A percentile compares a stretch with the other conserved stretches of the same genome.
phyloP scores from a whole-genome alignment of 2,797 vertebrate species.

The Euphonia xanthogaster region DNA sequence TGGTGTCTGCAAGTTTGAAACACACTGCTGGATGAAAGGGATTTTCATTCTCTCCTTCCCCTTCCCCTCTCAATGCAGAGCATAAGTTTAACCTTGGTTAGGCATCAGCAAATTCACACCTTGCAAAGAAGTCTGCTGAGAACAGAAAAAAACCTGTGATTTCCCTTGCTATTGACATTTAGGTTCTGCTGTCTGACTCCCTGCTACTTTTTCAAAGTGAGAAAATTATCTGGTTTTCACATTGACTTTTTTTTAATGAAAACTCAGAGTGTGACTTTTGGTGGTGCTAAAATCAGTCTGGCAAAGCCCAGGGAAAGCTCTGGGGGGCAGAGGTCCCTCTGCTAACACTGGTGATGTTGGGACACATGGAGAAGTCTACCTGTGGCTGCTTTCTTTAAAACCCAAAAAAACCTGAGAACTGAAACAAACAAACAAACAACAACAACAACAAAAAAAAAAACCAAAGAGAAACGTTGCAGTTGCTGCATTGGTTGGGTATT shows the following conservation, averaged over 20 bases:
- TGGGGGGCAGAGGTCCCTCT: background rate
- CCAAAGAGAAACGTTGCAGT: background rate
- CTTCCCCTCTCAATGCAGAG: background rate
- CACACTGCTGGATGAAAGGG: background rate
- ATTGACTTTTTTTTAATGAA: background rate
- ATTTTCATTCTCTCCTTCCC: background rate
- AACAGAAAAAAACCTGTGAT: slow-evolving; percentile 3
- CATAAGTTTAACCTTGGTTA: background rate
- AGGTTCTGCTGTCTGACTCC: background rate
- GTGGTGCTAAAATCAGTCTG: background rate
- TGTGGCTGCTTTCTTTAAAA: background rate
- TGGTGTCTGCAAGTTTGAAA: background rate
- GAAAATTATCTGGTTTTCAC: slow-evolving; percentile 3
- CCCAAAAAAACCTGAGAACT: background rate
- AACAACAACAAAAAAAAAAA: no score
- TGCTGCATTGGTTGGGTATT: slow-evolving; percentile 10
- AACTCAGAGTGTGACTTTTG: background rate
- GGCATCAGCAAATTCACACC: slow-evolving; percentile 9
- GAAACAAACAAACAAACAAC: background rate
- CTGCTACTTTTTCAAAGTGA: background rate
- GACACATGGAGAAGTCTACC: background rate
- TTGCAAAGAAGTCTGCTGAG: background rate
- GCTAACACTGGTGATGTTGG: background rate
- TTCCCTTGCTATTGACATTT: background rate
- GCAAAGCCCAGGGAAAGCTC: background rate